Percentiles rank a stretch among this genome's conserved stretches.
Conservation (phyloP, 1,140 invertebrate species). For the Leptinotarsa defecta region DNA sequence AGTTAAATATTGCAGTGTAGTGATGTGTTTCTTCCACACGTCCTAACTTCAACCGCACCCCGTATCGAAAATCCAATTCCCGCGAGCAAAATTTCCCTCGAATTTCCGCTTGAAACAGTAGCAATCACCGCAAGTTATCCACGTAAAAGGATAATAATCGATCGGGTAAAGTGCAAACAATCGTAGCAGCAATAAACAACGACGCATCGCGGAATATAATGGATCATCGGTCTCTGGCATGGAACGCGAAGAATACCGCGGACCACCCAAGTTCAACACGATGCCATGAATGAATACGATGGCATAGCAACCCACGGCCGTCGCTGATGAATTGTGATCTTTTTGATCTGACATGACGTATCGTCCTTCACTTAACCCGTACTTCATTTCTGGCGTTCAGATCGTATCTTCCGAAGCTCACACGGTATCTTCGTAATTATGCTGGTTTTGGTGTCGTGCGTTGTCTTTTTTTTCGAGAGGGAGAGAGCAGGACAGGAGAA, state of each 20-base stretch:
- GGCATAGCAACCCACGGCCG: constrained; percentile 47
- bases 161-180: constrained; percentile 19
- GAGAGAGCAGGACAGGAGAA: not conserved
- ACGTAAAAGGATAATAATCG: constrained; percentile 5
- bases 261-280: constrained; percentile 49
- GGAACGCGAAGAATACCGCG: constrained; percentile 39
- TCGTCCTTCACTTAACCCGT: constrained; percentile 35
- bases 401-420: constrained; percentile 32
- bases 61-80: too few species aligned
- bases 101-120: constrained; percentile 9
- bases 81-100: too few species aligned
- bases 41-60: too few species aligned
- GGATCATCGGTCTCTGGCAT: constrained; percentile 28
- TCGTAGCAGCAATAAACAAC: constrained; percentile 18
- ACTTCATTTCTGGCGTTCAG: constrained; percentile 29
- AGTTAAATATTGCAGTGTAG: too few species aligned
- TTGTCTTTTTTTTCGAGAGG: constrained; percentile 4
- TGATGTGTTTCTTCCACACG: too few species aligned
- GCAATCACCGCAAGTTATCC: not conserved
- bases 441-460: constrained; percentile 16
- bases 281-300: constrained; percentile 48
- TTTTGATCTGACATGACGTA: constrained; percentile 47
- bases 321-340: constrained; percentile 49
- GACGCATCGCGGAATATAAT: constrained; percentile 15
- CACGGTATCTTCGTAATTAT: constrained; percentile 23